Base-by-base conservation (phyloP, 1,140 invertebrate species). In the Dinoponera quadriceps region DNA sequence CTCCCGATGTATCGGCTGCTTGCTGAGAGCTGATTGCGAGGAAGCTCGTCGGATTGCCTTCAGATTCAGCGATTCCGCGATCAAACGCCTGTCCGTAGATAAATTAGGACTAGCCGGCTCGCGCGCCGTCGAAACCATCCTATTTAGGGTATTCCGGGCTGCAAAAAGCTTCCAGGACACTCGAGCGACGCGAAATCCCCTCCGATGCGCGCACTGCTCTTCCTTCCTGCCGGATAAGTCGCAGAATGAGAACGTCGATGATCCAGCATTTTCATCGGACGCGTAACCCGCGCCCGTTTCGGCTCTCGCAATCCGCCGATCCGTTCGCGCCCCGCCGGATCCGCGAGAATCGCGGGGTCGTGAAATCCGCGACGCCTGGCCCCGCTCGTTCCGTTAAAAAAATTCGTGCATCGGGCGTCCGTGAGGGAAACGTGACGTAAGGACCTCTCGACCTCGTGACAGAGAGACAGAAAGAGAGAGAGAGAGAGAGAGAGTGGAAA, bases 341-440 rank as follows among this genome's bases (percentile, higher is more conserved):
- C 16, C 20, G 16, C 22, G 44, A 69, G 51, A 69, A 1, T 54
- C 48, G n/a, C 49, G 48, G 5, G 14, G 3, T 69, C 18, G 27
- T 69, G 29, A 27, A 69, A 33, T n/a, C 18, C 18, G 27, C 44
- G 1, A 20, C 18, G 38, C 16, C 11, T 27, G 16, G 25, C 0
- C 18, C 18, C 14, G 65, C 29, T 69, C 25, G 66, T 69, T 29
- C 51, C 18, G 66, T 69, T 54, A 69, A 69, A 69, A 69, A 69
- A 54, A 69, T 69, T 54, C 1, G 66, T 48, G 62, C 62, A 48
- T 44, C 33, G 11, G 20, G 44, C 33, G 4, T 65, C 16, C 33
- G 18, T 18, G 48, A 33, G 25, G 11, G 13, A 7, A 16, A 54
- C 22, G 18, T 54, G 48, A 54, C 25, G 18, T 69, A 54, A 69